Base-by-base conservation (phyloP, 2,113 vertebrate genomes). In the Saguinus imperator region DNA sequence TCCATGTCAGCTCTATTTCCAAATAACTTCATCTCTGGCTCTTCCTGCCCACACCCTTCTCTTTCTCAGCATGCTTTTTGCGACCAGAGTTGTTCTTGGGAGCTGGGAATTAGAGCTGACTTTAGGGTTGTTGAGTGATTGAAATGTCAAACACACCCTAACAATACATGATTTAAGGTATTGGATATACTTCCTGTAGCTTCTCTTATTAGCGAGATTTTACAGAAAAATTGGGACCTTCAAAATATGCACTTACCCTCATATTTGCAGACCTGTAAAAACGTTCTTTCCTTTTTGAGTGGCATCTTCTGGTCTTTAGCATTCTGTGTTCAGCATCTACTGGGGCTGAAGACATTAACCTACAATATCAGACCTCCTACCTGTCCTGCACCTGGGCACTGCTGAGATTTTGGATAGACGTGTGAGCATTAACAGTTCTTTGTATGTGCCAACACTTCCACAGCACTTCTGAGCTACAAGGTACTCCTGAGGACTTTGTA, bases 371-470 rank as follows among this genome's bases (percentile, higher is more conserved):
- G 14, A 75, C 21, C 9, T 52, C 23, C 23, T 43, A 0, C 37
- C 3, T 43, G 0, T 7, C 1, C 40, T 77, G 8, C 18, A 13
- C 32, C 11, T 40, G 5, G 52, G 14, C 18, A 75, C 5, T 2
- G 6, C 29, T 75, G 1, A 57, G 40, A 8, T 50, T 82, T 88
- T 6, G 10, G 18, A 72, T 17, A 81, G 95, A 68, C 10, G 29
- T 20, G 5, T 27, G 5, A 45, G 35, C 14, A 32, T 37, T 17
- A 14, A 21, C 3, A 61, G 16, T 4, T 29, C 27, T 90, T 64
- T 79, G 4, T 77, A 70, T 35, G 11, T 68, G 40, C 4, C 29
- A 1, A 29, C 0, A 87, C 2, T 37, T 73, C 23, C 7, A 25
- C 12, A 23, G 21, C n/a, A 50, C 6, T 87, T 75, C 17, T 70